A percentile compares a stretch with the other conserved stretches of the same genome.
Evolutionary conservation across 2,888 invertebrate species (phyloP).

Genomic region (Bibio marci): DNA sequence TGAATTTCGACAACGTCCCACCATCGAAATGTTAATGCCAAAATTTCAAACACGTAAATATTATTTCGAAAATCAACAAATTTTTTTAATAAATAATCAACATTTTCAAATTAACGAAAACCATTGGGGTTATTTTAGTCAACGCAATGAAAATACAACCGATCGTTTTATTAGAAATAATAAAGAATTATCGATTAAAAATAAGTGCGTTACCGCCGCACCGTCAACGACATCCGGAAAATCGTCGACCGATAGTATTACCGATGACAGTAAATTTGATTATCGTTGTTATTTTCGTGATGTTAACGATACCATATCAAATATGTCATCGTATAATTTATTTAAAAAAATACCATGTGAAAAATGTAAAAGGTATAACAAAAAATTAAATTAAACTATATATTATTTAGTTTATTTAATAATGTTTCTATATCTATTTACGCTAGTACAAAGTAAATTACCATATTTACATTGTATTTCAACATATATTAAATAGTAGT

Average conservation of each 20-base stretch:
- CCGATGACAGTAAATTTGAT: background rate
- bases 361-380: constrained; percentile 7
- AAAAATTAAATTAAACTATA: too few species aligned
- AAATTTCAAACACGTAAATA: background rate
- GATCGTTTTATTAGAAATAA: background rate
- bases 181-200: background rate
- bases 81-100: background rate
- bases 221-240: background rate
- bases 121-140: constrained; percentile 24
- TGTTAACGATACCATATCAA: background rate
- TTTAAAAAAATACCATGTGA: constrained; percentile 6
- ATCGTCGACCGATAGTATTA: too few species aligned
- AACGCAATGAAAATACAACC: constrained; percentile 10
- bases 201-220: background rate
- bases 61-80: background rate
- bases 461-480: too few species aligned
- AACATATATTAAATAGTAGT: too few species aligned
- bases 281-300: background rate
- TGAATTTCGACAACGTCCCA: constrained; percentile 34
- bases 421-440: too few species aligned
- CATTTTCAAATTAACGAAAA: background rate
- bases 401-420: too few species aligned
- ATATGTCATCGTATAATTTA: background rate
- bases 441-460: too few species aligned
- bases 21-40: background rate